Conservation (phyloP, 2,888 invertebrate species). For the Noctuana brunneofusca region DNA sequence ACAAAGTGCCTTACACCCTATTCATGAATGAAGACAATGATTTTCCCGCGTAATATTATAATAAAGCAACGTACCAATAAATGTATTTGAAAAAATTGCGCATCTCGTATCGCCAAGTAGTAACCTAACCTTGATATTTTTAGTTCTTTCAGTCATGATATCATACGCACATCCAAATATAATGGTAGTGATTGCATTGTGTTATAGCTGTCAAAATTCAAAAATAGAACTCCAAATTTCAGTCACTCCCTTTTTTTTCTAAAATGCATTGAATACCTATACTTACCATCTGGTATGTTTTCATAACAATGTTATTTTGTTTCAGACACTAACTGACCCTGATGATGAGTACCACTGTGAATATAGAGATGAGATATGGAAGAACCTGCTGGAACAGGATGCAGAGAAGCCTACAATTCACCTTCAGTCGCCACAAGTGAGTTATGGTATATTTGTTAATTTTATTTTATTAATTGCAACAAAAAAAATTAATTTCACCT, state of each 20-base stretch:
- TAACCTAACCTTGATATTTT: constrained; percentile 26
- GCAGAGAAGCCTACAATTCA: constrained; percentile 67
- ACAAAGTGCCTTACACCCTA: constrained; percentile 2
- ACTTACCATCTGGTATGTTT: constrained; percentile 2
- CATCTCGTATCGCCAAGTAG: not conserved
- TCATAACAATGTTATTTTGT: constrained; percentile 35
- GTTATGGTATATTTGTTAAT: constrained; percentile 10
- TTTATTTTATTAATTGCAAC: not conserved
- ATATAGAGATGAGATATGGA: constrained; percentile 75
- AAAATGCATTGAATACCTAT: not conserved
- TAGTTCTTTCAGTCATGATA: constrained; percentile 14
- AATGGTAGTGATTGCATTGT: not conserved
- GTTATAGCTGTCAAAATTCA: constrained; percentile 15
- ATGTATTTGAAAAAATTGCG: not conserved
- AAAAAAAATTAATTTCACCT: no score
- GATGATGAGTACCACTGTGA: constrained; percentile 71
- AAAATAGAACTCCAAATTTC: constrained; percentile 8
- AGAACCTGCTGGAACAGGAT: constrained; percentile 68
- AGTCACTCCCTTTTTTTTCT: not conserved
- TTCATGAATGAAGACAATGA: constrained; percentile 14
- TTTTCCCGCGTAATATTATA: constrained; percentile 18
- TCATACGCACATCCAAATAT: constrained; percentile 1
- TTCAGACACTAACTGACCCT: constrained; percentile 59
- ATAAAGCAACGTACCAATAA: not conserved
- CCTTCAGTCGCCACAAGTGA: constrained; percentile 78